Conservation (phyloP, 1,140 invertebrate genomes). For the Ladona fulva region DNA sequence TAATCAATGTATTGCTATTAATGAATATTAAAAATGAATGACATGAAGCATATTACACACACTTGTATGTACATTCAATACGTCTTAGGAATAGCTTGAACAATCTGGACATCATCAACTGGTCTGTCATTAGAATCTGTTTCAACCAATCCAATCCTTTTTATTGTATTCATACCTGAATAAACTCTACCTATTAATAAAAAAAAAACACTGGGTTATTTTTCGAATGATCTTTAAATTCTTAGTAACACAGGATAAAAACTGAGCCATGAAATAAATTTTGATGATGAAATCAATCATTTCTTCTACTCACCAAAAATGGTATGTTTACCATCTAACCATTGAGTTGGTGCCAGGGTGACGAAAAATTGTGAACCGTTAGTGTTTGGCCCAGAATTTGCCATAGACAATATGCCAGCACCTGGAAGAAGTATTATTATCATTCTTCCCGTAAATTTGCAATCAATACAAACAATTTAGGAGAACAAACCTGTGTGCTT, state of each 20-base stretch:
- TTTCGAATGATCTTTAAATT: too few relatives aligned
- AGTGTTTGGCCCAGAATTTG: slow-evolving; percentile 89
- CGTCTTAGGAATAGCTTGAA: slow-evolving; percentile 41
- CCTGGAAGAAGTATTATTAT: slow-evolving; percentile 42
- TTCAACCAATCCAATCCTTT: slow-evolving; percentile 85
- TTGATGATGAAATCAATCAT: too few relatives aligned
- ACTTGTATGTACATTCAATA: too few relatives aligned
- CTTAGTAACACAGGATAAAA: too few relatives aligned
- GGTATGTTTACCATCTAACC: slow-evolving; percentile 95
- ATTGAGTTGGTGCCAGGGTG: slow-evolving; percentile 91
- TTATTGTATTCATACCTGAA: slow-evolving; percentile 81
- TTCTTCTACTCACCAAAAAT: slow-evolving; percentile 66
- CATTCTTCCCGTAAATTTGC: too few relatives aligned
- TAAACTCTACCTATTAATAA: slow-evolving; percentile 63
- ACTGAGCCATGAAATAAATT: too few relatives aligned
- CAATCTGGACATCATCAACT: slow-evolving; percentile 80
- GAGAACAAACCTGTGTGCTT: slow-evolving; percentile 76
- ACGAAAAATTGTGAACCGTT: slow-evolving; percentile 99
- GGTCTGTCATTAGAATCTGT: slow-evolving; percentile 86
- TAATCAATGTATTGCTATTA: too few relatives aligned
- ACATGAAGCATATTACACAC: too few relatives aligned
- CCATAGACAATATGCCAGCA: slow-evolving; percentile 73
- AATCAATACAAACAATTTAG: neutral
- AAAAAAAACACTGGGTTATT: too few relatives aligned
- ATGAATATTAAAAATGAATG: too few relatives aligned